phyloP scores from a whole-genome alignment of 2,797 vertebrate species.

The Acropternis orthonyx region DNA sequence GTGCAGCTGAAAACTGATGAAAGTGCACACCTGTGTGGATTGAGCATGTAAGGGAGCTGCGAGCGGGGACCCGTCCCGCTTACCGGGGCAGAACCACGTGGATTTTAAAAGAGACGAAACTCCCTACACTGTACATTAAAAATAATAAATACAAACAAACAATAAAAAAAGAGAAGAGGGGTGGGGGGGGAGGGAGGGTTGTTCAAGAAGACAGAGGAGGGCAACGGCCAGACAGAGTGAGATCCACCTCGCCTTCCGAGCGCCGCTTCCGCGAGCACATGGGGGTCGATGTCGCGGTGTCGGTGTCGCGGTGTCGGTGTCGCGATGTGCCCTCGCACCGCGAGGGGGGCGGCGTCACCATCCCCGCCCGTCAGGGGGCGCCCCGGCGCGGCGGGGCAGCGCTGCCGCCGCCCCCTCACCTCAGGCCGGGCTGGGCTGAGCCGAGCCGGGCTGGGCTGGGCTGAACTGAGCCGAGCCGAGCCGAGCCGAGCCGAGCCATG shows the following conservation, averaged over 20 bases:
- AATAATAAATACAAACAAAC: too few species aligned
- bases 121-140: accelerated
- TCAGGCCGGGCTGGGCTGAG: slow-evolving; percentile 18
- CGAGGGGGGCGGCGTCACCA: too few species aligned
- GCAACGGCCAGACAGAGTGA: neutral
- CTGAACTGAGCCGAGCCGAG: neutral
- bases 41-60: slow-evolving; percentile 42
- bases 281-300: neutral
- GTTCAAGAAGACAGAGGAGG: accelerated
- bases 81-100: neutral
- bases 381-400: neutral
- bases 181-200: accelerated
- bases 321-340: too few species aligned
- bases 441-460: neutral
- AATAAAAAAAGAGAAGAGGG: neutral
- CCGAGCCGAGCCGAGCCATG: neutral
- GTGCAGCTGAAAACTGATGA: slow-evolving; percentile 59
- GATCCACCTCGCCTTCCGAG: neutral
- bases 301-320: too few species aligned
- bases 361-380: neutral
- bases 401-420: neutral
- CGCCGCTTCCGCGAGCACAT: neutral
- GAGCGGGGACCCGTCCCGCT: neutral
- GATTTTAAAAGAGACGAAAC: neutral
- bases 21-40: slow-evolving; percentile 75